Base-by-base conservation (phyloP, 2,113 vertebrate species). In the Motacilla alba region DNA sequence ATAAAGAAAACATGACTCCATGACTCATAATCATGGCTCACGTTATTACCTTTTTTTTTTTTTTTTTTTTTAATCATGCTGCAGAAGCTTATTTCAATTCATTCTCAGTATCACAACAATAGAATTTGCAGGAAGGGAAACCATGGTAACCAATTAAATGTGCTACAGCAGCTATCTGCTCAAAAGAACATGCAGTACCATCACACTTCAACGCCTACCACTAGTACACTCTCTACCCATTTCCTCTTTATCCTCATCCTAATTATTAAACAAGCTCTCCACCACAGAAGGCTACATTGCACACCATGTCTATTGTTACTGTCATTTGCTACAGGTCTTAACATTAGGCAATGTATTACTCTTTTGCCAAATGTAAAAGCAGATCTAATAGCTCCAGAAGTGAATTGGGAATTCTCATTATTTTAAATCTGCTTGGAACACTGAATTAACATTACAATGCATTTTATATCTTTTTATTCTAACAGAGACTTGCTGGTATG, bases 141-240 rank as follows among this genome's bases (percentile, higher is more conserved):
- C 98, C 98, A 98, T 98, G 98, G 98, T 87, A 98, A 98, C 98
- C 89, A 98, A 75, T 96, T 95, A 97, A 98, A 97, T 94, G 96
- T 96, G 87, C 92, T 95, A 92, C 95, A 92, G 95, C 94, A 97
- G 96, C 91, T 93, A 97, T 93, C 93, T 96, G 96, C 97, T 97
- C 92, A 95, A 97, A 97, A 98, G 98, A 98, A 98, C 97, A 98
- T 60, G 96, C 52, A 97, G 98, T 97, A 97, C 95, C 97, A 97
- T 92, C 95, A 93, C 97, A 97, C 53, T 80, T 95, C 96, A 97
- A 96, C 95, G 95, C 98, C 98, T 90, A 97, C 98, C 81, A 94
- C 91, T 49, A 87, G 94, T 84, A 97, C 91, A 97, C 95, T 96
- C 96, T 92, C 95, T 95, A 91, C 77, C 89, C 33, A 63, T 96